Conservation (phyloP, 2,888 invertebrate species). For the Oxyteleia sp. region DNA sequence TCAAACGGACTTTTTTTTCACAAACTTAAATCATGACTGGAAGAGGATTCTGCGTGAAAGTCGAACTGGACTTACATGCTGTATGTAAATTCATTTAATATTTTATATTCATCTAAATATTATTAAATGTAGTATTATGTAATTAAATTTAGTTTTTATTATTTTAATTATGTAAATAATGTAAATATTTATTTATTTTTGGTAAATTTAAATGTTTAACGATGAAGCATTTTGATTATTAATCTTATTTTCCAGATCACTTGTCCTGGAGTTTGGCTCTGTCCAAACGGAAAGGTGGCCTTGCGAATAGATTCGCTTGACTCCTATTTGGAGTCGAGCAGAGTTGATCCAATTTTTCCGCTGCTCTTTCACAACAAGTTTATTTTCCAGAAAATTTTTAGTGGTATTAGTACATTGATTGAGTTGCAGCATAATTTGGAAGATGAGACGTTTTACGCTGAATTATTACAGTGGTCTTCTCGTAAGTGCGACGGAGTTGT, state of each 20-base stretch:
- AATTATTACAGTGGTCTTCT: slow-evolving; percentile 90
- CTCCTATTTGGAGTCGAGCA: slow-evolving; percentile 91
- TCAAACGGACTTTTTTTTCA: not conserved
- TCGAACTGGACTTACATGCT: slow-evolving; percentile 85
- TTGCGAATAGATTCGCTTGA: slow-evolving; percentile 91
- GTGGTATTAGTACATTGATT: slow-evolving; percentile 86
- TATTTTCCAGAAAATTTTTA: slow-evolving; percentile 90
- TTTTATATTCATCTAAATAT: too few relatives aligned
- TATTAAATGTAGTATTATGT: too few relatives aligned
- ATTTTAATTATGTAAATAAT: too few relatives aligned
- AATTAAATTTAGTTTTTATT: too few relatives aligned
- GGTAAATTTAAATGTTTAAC: too few relatives aligned
- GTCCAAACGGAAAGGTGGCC: slow-evolving; percentile 93
- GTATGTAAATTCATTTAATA: slow-evolving; percentile 77
- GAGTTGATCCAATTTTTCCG: slow-evolving; percentile 91
- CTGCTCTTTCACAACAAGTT: slow-evolving; percentile 92
- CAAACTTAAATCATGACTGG: slow-evolving; percentile 79
- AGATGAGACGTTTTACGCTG: slow-evolving; percentile 90
- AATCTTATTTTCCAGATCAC: slow-evolving; percentile 90
- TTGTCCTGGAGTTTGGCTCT: slow-evolving; percentile 96
- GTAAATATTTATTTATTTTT: too few relatives aligned
- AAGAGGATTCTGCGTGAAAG: slow-evolving; percentile 84
- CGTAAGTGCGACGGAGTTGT: slow-evolving; percentile 87
- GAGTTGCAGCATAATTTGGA: slow-evolving; percentile 88
- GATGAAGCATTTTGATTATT: too few relatives aligned